Base-by-base conservation (phyloP, 2,113 vertebrate genomes). In the Corythornis madagascariensis region DNA sequence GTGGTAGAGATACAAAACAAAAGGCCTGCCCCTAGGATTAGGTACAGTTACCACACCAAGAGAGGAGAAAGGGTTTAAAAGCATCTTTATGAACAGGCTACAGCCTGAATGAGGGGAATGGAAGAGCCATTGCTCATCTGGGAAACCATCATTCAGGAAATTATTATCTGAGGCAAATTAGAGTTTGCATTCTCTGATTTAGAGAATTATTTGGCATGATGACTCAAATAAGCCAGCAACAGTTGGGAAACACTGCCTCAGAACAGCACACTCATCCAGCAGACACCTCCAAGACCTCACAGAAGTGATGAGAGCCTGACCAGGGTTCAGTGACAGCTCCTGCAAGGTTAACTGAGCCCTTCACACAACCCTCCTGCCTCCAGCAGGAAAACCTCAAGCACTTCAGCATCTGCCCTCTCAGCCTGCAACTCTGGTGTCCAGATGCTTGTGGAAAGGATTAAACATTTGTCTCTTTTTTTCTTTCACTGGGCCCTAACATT, bases 371-470 rank as follows among this genome's bases (percentile, higher is more conserved):
- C 63, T 82, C 45, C 12, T 33, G 40, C 31, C 40, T 75, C 61
- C 48, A 29, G 19, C 38, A 79, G 9, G 42, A 72, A 33, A 33
- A 20, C 55, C 45, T 31, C 66, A 84, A 80, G 59, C 55, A 43
- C 15, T 57, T 53, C 1, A 79, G 56, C 59, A 87, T 50, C 42
- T 78, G 35, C 55, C 43, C 29, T 57, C 55, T 85, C 67, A 79
- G 71, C 79, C 66, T 57, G 29, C 33, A 94, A 47, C 71, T 79
- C 85, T 91, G 87, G 74, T 35, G 59, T 50, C 88, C 85, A 92
- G 88, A 95, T 77, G 85, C 60, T 73, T 29, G n/a, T 14, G 31
- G 28, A 74, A 91, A 91, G 47, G 64, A 89, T 92, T 88, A 86
- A 85, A 80, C 10, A 33, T 74, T 85, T 63, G 64, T 67, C 20